A percentile compares a stretch with the other conserved stretches of the same genome.
phyloP scores from a whole-genome alignment of 2,113 vertebrate genomes.

The Saccopteryx bilineata region DNA sequence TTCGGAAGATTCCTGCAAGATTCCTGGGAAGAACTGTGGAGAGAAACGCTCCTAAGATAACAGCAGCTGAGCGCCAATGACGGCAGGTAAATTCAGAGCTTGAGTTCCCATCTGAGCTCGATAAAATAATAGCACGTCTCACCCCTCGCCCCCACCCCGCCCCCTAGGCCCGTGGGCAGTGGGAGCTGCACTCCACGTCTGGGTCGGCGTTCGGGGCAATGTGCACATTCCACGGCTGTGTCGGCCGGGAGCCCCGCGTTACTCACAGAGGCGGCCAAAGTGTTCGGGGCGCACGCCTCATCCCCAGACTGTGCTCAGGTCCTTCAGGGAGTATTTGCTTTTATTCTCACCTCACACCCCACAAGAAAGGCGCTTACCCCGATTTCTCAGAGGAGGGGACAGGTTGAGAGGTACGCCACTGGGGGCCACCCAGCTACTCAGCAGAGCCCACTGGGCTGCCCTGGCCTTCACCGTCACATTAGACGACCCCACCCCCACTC shows the following conservation, averaged over 20 bases:
- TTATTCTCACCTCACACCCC: not conserved
- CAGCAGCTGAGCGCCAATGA: not conserved
- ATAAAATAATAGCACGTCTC: not conserved
- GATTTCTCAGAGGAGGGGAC: fast-evolving
- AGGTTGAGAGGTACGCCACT: fast-evolving
- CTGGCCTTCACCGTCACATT: fast-evolving
- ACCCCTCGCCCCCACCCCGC: too few relatives aligned
- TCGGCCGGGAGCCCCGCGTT: fast-evolving
- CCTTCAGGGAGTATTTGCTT: not conserved
- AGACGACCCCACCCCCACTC: too few relatives aligned
- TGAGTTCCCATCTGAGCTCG: not conserved
- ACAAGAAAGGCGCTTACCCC: not conserved
- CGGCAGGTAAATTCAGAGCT: not conserved
- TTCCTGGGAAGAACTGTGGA: not conserved
- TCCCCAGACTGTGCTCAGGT: fast-evolving
- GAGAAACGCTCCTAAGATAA: too few relatives aligned
- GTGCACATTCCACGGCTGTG: fast-evolving
- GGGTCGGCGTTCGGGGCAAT: not conserved
- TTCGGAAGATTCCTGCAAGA: not conserved
- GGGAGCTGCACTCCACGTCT: too few relatives aligned
- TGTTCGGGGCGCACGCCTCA: fast-evolving
- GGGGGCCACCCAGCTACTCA: fast-evolving
- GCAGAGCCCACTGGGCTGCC: fast-evolving
- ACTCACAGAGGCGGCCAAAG: fast-evolving
- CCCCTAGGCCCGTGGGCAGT: too few relatives aligned